These are phyloP conservation scores for Lophura nycthemera DNA, from an alignment of 2,113 vertebrate species.

Conservation along the genomic window DNA sequence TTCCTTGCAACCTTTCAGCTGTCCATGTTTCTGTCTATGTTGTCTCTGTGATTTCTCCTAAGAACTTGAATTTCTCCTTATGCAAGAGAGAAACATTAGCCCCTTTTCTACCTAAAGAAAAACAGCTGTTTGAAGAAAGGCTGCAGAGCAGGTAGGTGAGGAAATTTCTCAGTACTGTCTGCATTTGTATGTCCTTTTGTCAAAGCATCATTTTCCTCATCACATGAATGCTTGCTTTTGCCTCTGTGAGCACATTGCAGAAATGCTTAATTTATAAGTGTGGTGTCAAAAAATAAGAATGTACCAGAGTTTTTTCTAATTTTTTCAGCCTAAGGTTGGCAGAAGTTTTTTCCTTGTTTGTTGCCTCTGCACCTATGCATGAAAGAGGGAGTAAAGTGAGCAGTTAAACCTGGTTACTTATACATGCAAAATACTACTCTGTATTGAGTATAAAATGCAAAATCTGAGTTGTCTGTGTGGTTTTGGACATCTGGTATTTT, in stretches of 20 bases:
- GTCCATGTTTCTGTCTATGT: background rate
- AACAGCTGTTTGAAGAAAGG: background rate
- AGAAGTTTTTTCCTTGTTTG: background rate
- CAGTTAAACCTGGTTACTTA: background rate
- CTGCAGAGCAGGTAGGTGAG: background rate
- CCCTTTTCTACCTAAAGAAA: background rate
- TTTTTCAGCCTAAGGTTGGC: background rate
- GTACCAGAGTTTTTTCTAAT: background rate
- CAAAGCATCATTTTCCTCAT: background rate
- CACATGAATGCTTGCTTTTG: background rate
- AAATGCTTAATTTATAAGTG: background rate
- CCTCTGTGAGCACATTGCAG: background rate
- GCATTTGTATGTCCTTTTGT: background rate
- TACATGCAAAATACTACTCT: too few relatives aligned
- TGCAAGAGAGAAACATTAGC: background rate
- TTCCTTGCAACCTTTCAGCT: background rate
- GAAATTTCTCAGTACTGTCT: background rate
- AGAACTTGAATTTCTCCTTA: background rate
- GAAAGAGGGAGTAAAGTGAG: background rate
- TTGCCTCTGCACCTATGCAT: background rate
- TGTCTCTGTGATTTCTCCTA: background rate
- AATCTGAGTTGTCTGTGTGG: background rate
- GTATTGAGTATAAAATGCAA: background rate
- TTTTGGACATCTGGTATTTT: background rate
- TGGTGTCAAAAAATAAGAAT: background rate